Percentiles rank a stretch among this genome's conserved stretches.
Conservation (phyloP, 2,888 invertebrate species). For the Scaeva pyrastri region DNA sequence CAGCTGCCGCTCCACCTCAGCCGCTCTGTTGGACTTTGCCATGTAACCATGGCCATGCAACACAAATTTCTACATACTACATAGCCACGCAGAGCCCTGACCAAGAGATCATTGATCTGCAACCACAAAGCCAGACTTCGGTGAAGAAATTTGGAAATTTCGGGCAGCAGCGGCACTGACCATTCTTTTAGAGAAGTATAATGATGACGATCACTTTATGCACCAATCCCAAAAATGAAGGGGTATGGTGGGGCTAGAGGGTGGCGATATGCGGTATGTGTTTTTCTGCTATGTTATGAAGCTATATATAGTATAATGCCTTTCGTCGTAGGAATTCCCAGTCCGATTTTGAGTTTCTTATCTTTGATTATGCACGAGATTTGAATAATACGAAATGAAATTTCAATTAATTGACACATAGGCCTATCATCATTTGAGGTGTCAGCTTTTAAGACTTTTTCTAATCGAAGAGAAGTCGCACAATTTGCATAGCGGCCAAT, state of each 20-base stretch:
- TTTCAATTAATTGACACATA: conserved; percentile 60
- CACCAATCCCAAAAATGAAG: not conserved
- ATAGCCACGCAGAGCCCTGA: conserved; percentile 8
- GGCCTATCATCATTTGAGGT: conserved; percentile 41
- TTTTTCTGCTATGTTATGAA: conserved; percentile 4
- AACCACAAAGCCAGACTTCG: conserved; percentile 33
- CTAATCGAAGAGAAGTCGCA: conserved; percentile 13
- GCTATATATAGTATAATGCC: not conserved
- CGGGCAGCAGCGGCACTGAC: conserved; percentile 60
- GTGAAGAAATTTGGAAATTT: conserved; percentile 63
- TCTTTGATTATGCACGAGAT: conserved; percentile 57
- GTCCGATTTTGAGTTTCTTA: conserved; percentile 26
- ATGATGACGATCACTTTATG: conserved; percentile 48
- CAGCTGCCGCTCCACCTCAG: too few species aligned
- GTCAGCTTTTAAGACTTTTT: conserved; percentile 15
- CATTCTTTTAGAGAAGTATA: conserved; percentile 62
- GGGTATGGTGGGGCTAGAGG: not conserved
- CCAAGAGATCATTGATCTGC: conserved; percentile 71
- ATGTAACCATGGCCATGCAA: conserved; percentile 71
- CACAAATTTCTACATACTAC: conserved; percentile 68
- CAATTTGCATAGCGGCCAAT: conserved; percentile 29
- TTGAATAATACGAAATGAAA: conserved; percentile 67
- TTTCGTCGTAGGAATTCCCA: conserved; percentile 57
- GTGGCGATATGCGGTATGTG: not conserved
- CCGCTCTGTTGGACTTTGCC: conserved; percentile 44